A percentile compares a stretch with the other conserved stretches of the same genome.
These are phyloP conservation scores for Germaria angustata DNA, from an alignment of 2,888 invertebrate genomes.

Conservation along the genomic window DNA sequence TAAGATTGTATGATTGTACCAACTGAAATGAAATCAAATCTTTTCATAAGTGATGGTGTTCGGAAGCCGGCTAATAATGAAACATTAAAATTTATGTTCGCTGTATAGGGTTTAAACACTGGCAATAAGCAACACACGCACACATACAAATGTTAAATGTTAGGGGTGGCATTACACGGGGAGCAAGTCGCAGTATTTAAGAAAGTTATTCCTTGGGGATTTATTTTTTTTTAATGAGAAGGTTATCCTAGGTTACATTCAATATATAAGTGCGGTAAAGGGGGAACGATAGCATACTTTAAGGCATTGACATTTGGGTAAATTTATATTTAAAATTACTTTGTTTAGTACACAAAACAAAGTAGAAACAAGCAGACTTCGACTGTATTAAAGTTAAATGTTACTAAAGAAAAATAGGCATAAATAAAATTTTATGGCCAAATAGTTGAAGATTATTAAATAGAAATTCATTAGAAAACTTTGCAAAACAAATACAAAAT, in stretches of 20 bases:
- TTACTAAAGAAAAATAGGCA: not conserved
- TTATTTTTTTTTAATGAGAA: not conserved
- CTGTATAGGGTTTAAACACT: too few relatives aligned
- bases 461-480: not conserved
- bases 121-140: too few relatives aligned
- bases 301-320: not conserved
- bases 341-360: not conserved
- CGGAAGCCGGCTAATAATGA: too few relatives aligned
- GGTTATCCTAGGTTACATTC: not conserved
- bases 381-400: constrained; percentile 1
- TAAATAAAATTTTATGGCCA: constrained; percentile 7
- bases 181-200: not conserved
- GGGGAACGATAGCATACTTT: not conserved
- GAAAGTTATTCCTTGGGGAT: constrained; percentile 6
- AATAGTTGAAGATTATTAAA: constrained; percentile 16
- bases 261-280: not conserved
- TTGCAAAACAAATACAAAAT: too few relatives aligned
- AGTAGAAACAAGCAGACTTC: not conserved
- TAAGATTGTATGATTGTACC: too few relatives aligned
- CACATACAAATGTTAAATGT: too few relatives aligned
- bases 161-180: not conserved
- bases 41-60: too few relatives aligned
- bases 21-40: too few relatives aligned
- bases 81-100: too few relatives aligned
- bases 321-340: not conserved